A percentile compares a stretch with the other conserved stretches of the same genome.
Conservation (phyloP, 1,140 invertebrate species). For the Batillaria attramentaria region DNA sequence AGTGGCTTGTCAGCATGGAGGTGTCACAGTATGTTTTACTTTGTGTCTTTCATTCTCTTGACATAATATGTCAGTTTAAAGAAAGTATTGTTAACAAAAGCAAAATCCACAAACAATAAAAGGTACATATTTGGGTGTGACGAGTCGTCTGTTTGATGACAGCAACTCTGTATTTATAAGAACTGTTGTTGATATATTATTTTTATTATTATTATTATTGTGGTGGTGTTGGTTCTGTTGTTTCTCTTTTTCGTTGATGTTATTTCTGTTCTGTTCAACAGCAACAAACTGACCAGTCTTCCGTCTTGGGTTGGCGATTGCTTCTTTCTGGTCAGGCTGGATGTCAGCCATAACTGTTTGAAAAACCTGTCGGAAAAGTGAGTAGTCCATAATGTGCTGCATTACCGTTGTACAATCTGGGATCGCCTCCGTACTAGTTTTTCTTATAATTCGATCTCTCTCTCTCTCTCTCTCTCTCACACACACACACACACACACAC, state of each 20-base stretch:
- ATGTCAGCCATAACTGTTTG: constrained; percentile 65
- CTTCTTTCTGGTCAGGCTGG: constrained; percentile 67
- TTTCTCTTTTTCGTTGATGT: too few relatives aligned
- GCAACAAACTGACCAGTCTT: constrained; percentile 62
- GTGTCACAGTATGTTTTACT: constrained; percentile 64
- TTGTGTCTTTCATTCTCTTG: neutral
- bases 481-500: too few relatives aligned
- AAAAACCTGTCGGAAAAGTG: constrained; percentile 66
- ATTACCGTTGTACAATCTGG: neutral
- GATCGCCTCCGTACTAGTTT: neutral
- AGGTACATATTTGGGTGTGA: too few relatives aligned
- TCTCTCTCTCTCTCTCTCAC: constrained; percentile 4
- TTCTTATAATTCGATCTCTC: neutral
- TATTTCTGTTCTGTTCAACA: constrained; percentile 38
- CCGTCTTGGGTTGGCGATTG: constrained; percentile 68
- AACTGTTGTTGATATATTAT: too few relatives aligned
- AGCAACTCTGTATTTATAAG: too few relatives aligned
- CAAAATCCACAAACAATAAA: too few relatives aligned
- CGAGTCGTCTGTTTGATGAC: too few relatives aligned
- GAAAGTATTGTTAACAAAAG: too few relatives aligned
- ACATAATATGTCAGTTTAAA: too few relatives aligned
- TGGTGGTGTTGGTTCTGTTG: too few relatives aligned
- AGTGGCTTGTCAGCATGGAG: constrained; percentile 66
- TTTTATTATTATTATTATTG: too few relatives aligned
- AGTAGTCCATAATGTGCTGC: constrained; percentile 18